phyloP scores from a whole-genome alignment of 1,140 invertebrate genomes.

The Nylanderia fulva region DNA sequence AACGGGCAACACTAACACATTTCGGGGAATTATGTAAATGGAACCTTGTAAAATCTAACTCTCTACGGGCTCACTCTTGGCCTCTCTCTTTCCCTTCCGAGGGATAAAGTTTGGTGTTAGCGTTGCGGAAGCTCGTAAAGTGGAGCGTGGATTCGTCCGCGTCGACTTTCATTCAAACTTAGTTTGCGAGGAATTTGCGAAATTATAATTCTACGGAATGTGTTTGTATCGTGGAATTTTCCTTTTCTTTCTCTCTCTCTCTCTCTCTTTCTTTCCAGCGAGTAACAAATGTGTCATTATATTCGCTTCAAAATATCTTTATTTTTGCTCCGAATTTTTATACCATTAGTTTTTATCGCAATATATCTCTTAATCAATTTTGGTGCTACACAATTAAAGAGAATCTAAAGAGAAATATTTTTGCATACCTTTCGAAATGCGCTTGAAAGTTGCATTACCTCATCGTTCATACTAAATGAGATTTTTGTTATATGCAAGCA shows the following conservation, averaged over 20 bases:
- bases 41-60: conserved; percentile 53
- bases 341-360: conserved; percentile 31
- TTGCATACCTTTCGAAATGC: neutral
- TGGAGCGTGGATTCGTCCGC: conserved; percentile 31
- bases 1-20: conserved; percentile 44
- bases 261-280: neutral
- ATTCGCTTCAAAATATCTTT: conserved; percentile 2
- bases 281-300: conserved; percentile 3
- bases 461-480: conserved; percentile 30
- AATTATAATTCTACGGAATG: conserved; percentile 57
- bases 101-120: conserved; percentile 55
- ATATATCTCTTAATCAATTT: neutral
- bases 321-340: conserved; percentile 25
- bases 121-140: conserved; percentile 51
- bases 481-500: neutral
- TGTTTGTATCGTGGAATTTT: conserved; percentile 38
- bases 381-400: conserved; percentile 14
- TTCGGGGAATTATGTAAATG: conserved; percentile 59
- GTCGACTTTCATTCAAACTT: conserved; percentile 46
- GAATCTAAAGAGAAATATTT: conserved; percentile 22
- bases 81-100: neutral
- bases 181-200: conserved; percentile 38
- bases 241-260: neutral
- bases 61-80: neutral
- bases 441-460: too few species aligned